Evolutionary conservation across 2,113 vertebrate genomes (phyloP).

Genomic region (Glaucidium brasilianum): DNA sequence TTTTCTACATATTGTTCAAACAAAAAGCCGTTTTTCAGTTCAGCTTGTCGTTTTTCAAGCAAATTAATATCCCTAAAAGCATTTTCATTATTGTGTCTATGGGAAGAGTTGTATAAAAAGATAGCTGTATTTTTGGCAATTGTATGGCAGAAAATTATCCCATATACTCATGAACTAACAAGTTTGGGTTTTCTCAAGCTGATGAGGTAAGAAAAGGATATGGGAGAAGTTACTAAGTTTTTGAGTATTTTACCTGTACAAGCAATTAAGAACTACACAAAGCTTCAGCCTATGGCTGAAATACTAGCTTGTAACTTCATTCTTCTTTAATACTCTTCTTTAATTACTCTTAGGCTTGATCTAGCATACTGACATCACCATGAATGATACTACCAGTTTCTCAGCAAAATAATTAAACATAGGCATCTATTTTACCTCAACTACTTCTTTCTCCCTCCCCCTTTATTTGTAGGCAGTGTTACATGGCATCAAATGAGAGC

Average conservation of each 20-base stretch:
- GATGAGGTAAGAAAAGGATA: background rate
- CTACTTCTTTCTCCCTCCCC: background rate
- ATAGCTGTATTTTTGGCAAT: background rate
- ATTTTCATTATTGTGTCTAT: background rate
- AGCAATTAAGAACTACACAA: background rate
- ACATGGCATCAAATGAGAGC: background rate
- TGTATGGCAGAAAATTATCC: background rate
- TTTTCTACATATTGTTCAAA: background rate
- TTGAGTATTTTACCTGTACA: background rate
- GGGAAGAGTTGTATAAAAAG: background rate
- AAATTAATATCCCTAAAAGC: background rate
- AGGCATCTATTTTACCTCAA: background rate
- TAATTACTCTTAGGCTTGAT: background rate
- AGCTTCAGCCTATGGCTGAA: background rate
- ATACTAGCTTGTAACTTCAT: background rate
- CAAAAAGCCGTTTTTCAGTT: background rate
- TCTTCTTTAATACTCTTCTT: background rate
- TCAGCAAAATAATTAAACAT: background rate
- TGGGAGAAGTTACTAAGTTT: background rate
- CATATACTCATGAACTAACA: background rate
- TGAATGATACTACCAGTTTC: background rate
- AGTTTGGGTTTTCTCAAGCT: background rate
- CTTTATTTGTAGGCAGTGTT: rapidly evolving
- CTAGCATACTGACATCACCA: background rate
- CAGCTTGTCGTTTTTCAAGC: background rate